A percentile compares a stretch with the other conserved stretches of the same genome.
Conservation (phyloP, 2,113 vertebrate species). For the Microtus pennsylvanicus region DNA sequence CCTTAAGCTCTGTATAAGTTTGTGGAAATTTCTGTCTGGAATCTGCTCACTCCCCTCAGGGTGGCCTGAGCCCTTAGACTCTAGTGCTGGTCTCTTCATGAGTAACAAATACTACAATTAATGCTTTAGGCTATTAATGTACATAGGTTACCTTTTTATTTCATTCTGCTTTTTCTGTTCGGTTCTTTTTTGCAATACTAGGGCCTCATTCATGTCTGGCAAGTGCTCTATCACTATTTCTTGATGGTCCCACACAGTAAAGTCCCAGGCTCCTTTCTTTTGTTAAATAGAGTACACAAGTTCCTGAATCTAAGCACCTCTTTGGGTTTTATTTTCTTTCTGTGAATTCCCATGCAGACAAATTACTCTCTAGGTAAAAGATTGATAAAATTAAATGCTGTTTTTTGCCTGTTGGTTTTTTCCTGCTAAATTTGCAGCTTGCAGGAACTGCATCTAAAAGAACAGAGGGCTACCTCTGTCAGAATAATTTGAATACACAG, state of each 20-base stretch:
- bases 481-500: neutral
- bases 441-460: neutral
- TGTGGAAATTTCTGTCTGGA: neutral
- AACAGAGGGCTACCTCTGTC: neutral
- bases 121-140: neutral
- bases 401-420: neutral
- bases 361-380: neutral
- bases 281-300: neutral
- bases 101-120: neutral
- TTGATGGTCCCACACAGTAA: neutral
- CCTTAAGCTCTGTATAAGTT: neutral
- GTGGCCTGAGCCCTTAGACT: neutral
- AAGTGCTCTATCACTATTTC: neutral
- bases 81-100: neutral
- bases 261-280: neutral
- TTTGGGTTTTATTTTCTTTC: slow-evolving; percentile 25
- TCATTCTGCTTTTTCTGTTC: neutral
- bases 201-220: neutral
- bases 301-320: neutral
- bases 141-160: neutral
- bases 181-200: neutral
- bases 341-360: neutral
- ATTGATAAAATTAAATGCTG: neutral
- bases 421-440: neutral
- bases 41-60: neutral